Evolutionary conservation across 2,113 vertebrate genomes (phyloP).

Genomic region (Hippoglossus stenolepis): DNA sequence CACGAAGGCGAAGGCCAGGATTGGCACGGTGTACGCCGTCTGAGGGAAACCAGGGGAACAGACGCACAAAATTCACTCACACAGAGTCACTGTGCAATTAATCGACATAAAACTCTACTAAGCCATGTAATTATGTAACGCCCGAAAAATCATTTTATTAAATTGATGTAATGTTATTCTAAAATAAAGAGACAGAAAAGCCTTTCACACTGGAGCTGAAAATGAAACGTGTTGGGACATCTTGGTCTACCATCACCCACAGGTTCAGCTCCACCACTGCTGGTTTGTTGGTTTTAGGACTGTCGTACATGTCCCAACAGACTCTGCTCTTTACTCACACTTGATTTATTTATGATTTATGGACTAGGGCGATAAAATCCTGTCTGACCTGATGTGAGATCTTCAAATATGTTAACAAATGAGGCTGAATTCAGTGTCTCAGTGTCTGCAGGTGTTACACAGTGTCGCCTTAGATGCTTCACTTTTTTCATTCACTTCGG

Average conservation of each 20-base stretch:
- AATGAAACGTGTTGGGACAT: background rate
- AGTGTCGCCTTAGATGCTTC: no score
- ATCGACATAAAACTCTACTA: background rate
- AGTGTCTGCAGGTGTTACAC: no score
- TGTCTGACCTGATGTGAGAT: background rate
- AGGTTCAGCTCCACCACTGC: background rate
- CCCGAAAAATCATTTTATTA: no score
- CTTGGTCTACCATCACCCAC: background rate
- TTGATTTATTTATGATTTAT: background rate
- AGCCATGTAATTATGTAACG: background rate
- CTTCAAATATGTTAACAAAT: background rate
- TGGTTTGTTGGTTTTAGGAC: background rate
- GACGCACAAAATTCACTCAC: background rate
- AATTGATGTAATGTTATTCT: background rate
- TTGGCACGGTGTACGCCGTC: constrained; percentile 97
- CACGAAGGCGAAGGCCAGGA: constrained; percentile 97
- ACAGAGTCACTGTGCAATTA: background rate
- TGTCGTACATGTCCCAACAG: background rate
- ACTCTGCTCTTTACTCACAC: background rate
- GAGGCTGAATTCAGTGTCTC: no score
- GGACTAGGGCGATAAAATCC: background rate
- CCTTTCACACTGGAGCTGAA: background rate
- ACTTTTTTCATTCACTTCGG: no score
- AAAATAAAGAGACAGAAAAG: background rate
- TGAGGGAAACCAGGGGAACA: constrained; percentile 59